Percentiles rank a stretch among this genome's conserved stretches.
phyloP scores from a whole-genome alignment of 2,113 vertebrate species.

The Aptenodytes patagonicus region DNA sequence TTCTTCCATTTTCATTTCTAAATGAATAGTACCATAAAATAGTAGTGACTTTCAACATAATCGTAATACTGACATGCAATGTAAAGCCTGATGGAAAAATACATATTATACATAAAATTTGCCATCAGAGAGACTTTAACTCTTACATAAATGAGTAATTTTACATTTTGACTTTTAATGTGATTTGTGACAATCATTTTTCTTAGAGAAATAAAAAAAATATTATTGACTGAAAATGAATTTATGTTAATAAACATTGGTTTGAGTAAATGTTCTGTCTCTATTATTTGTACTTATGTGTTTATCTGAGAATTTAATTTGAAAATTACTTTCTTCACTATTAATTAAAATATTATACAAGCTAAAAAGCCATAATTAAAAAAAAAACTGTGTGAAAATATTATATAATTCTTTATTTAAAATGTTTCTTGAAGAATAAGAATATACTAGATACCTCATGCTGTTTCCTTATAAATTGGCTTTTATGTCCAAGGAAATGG shows the following conservation, averaged over 20 bases:
- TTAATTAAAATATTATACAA: neutral
- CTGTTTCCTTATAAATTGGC: neutral
- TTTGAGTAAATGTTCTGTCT: neutral
- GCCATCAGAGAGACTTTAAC: neutral
- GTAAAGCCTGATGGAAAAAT: neutral
- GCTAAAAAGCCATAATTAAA: neutral
- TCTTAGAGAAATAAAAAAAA: neutral
- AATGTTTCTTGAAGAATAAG: neutral
- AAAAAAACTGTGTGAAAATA: neutral
- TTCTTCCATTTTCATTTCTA: neutral
- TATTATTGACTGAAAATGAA: neutral
- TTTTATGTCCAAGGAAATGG: neutral
- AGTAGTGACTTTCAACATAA: neutral
- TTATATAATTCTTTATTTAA: neutral
- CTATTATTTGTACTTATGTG: neutral
- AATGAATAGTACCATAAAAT: neutral
- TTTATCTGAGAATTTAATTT: neutral
- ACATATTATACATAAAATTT: neutral
- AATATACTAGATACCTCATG: neutral
- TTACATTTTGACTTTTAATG: neutral
- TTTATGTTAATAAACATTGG: neutral
- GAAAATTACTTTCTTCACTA: neutral
- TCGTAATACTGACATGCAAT: neutral
- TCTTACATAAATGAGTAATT: neutral
- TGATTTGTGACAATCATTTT: neutral